Evolutionary conservation across 2,113 vertebrate species (phyloP).

Genomic region (Brachionichthys hirsutus): DNA sequence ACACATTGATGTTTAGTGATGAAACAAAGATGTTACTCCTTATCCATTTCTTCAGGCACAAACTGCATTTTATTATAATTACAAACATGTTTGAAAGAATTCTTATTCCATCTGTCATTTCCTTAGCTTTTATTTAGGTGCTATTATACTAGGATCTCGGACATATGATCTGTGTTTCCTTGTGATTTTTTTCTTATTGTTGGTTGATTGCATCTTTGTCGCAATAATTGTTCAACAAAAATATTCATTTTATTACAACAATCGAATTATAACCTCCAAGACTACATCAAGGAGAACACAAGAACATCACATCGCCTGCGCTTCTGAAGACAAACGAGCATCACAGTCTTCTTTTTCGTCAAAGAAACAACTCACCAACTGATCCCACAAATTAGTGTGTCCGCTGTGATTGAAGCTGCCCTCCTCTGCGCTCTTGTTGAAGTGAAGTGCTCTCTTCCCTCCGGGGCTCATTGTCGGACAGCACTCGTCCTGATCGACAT

Average conservation of each 20-base stretch:
- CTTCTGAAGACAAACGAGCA: neutral
- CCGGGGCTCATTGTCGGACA: slow-evolving; percentile 31
- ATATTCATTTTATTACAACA: too few relatives aligned
- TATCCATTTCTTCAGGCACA: slow-evolving; percentile 8
- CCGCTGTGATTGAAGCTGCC: slow-evolving; percentile 16
- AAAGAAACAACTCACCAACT: neutral
- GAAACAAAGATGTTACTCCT: slow-evolving; percentile 43
- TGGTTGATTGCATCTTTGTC: neutral
- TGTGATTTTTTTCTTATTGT: neutral
- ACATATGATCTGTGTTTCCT: slow-evolving; percentile 5
- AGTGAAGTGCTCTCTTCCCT: slow-evolving; percentile 36
- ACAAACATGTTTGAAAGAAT: slow-evolving; percentile 28
- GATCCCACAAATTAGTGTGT: neutral
- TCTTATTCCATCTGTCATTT: slow-evolving; percentile 16
- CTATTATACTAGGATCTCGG: neutral
- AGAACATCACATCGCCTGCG: too few relatives aligned
- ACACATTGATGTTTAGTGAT: slow-evolving; percentile 33
- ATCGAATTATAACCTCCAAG: too few relatives aligned
- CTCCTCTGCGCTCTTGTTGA: slow-evolving; percentile 5
- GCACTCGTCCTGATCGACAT: slow-evolving; percentile 38
- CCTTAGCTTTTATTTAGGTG: slow-evolving; percentile 1
- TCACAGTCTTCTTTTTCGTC: neutral
- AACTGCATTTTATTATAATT: slow-evolving; percentile 4
- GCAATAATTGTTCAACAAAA: too few relatives aligned
- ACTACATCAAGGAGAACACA: too few relatives aligned